Percentiles rank a stretch among this genome's conserved stretches.
Conservation (phyloP, 2,113 vertebrate species). For the Onychostruthus taczanowskii region DNA sequence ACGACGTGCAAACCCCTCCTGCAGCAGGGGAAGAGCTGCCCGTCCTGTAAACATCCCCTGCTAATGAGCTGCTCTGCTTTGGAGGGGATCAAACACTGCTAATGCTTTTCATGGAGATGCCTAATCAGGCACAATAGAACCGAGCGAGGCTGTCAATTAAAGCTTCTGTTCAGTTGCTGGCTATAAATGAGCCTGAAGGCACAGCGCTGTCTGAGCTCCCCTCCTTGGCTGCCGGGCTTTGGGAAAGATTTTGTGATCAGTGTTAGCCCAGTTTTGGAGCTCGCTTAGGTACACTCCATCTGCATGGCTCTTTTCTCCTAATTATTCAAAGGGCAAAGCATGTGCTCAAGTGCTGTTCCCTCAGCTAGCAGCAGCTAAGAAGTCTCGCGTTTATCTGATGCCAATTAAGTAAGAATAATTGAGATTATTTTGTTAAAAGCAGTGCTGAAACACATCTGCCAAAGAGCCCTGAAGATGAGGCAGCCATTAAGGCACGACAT, state of each 20-base stretch:
- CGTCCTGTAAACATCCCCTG: neutral
- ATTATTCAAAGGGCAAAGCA: conserved; percentile 28
- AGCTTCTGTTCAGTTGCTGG: neutral
- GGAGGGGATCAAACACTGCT: neutral
- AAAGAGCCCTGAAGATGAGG: neutral
- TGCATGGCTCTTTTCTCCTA: neutral
- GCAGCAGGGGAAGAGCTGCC: neutral
- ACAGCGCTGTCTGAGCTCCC: neutral
- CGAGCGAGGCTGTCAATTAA: neutral
- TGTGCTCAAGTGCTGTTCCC: neutral
- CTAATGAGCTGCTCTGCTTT: conserved; percentile 22
- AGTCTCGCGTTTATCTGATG: neutral
- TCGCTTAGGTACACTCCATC: neutral
- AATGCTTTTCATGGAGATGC: neutral
- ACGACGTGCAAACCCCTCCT: neutral
- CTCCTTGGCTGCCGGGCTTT: neutral
- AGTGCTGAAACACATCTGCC: neutral
- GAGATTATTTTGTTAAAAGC: neutral
- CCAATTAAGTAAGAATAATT: neutral
- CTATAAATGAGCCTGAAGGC: neutral
- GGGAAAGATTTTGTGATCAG: neutral
- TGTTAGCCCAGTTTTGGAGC: neutral
- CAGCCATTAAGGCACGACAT: neutral
- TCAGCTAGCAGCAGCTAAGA: neutral
- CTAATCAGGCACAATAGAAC: neutral